Evolutionary conservation across 2,797 vertebrate species (phyloP).

Genomic region (Chromis chromis): DNA sequence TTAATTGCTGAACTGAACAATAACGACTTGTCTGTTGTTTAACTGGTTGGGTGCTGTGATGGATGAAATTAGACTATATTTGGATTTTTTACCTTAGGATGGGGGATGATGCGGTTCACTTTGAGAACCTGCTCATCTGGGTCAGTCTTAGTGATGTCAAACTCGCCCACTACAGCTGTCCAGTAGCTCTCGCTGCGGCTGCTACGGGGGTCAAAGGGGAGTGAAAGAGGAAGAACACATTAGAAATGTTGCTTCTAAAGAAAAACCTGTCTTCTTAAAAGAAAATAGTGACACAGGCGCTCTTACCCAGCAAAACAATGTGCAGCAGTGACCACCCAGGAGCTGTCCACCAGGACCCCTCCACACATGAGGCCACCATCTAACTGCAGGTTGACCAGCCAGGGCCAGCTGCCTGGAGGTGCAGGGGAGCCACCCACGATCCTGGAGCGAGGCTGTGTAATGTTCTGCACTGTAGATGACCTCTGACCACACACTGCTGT

Average conservation of each 20-base stretch:
- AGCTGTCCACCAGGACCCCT: conserved; percentile 90
- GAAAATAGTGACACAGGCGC: neutral
- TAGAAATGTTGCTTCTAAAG: neutral
- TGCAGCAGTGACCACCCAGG: conserved; percentile 94
- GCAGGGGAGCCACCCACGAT: conserved; percentile 92
- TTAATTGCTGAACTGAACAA: neutral
- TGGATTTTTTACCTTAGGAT: conserved; percentile 89
- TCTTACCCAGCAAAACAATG: conserved; percentile 93
- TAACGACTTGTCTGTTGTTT: neutral
- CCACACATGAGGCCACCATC: conserved; percentile 93
- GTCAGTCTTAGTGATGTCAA: conserved; percentile 87
- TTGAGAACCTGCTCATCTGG: conserved; percentile 85
- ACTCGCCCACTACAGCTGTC: conserved; percentile 91
- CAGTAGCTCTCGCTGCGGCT: conserved; percentile 91
- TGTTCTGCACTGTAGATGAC: conserved; percentile 68
- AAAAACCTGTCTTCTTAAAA: neutral
- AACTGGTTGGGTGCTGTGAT: neutral
- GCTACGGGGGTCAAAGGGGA: conserved; percentile 66
- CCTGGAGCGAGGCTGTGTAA: conserved; percentile 84
- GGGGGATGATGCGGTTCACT: conserved; percentile 91
- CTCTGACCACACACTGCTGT: conserved; percentile 91
- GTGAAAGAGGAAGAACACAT: neutral
- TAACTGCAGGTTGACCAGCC: conserved; percentile 93
- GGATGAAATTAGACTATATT: neutral
- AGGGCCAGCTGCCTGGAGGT: conserved; percentile 91